These are phyloP conservation scores for Drosophila fuyamai DNA, from an alignment of 1,140 invertebrate species.

Conservation along the genomic window DNA sequence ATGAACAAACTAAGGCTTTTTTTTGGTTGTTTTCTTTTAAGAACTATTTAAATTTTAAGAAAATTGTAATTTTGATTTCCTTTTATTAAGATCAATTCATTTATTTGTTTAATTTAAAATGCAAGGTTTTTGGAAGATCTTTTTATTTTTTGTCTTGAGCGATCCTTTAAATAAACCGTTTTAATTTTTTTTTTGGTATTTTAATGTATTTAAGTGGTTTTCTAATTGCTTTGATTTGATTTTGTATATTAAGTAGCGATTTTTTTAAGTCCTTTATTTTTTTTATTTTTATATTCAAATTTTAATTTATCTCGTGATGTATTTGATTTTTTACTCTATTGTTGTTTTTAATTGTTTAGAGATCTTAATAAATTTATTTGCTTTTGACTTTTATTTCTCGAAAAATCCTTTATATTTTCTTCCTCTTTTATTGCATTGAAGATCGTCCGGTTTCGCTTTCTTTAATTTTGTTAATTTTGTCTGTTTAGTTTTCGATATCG, in stretches of 20 bases:
- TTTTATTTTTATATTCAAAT: background rate
- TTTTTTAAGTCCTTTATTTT: background rate
- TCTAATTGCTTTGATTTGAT: too few species aligned
- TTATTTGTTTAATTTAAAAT: background rate
- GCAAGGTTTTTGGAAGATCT: background rate
- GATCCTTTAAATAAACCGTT: too few species aligned
- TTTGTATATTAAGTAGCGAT: too few species aligned
- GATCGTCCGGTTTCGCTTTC: background rate
- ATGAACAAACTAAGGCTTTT: too few species aligned
- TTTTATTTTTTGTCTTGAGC: too few species aligned
- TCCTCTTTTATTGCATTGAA: background rate
- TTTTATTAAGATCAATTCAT: background rate
- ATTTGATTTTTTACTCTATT: too few species aligned
- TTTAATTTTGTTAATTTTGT: background rate
- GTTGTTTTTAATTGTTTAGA: background rate
- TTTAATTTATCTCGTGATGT: background rate
- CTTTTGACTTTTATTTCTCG: background rate
- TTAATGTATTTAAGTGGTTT: background rate
- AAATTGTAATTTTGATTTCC: too few species aligned
- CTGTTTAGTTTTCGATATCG: background rate
- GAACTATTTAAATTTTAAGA: too few species aligned
- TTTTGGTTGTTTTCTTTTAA: too few species aligned
- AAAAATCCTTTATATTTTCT: background rate
- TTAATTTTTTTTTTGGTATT: background rate
- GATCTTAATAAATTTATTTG: background rate